Conservation (phyloP, 2,888 invertebrate species). For the Epinotia demarniana region DNA sequence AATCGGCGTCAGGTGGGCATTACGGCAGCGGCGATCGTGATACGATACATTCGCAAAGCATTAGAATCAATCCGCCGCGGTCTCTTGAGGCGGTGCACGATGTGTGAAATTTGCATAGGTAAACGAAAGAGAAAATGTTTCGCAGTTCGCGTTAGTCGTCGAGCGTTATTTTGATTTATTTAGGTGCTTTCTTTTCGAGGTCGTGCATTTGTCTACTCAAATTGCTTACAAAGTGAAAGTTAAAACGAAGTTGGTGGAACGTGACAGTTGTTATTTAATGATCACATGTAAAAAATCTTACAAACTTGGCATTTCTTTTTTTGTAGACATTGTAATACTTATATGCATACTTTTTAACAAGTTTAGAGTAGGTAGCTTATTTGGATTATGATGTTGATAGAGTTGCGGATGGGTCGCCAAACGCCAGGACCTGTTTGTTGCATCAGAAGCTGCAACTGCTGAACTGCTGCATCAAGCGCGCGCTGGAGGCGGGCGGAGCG, state of each 20-base stretch:
- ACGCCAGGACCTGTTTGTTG: conserved; percentile 94
- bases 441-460: conserved; percentile 97
- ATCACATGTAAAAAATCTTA: conserved; percentile 52
- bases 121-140: conserved; percentile 71
- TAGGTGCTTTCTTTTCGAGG: conserved; percentile 70
- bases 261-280: conserved; percentile 60
- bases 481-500: conserved; percentile 69
- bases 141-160: conserved; percentile 55
- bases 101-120: conserved; percentile 58
- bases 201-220: conserved; percentile 68
- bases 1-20: conserved; percentile 48
- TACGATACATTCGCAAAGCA: conserved; percentile 38
- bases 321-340: background rate
- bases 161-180: conserved; percentile 69
- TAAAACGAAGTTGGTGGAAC: conserved; percentile 61
- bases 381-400: conserved; percentile 79
- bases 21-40: conserved; percentile 50
- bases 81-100: conserved; percentile 35
- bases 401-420: conserved; percentile 92
- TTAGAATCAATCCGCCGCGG: conserved; percentile 39
- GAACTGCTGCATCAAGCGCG: conserved; percentile 90
- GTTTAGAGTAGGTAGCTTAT: background rate
- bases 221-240: conserved; percentile 74
- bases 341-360: background rate
- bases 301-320: conserved; percentile 46